Base-by-base conservation (phyloP, 2,797 vertebrate genomes). In the Lepidocolaptes lacrymiger region DNA sequence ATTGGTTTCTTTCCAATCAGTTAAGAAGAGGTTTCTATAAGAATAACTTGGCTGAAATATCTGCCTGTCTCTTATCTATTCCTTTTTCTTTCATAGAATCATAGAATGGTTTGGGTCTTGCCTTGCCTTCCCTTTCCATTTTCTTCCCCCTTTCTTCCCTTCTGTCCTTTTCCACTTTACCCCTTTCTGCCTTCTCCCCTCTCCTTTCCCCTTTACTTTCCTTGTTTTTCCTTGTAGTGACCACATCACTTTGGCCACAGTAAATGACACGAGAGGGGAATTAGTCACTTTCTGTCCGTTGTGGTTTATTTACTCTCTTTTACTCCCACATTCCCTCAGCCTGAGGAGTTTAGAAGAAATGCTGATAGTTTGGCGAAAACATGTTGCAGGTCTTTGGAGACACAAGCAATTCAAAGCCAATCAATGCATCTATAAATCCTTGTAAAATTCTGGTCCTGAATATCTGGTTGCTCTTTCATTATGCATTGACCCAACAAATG, bases 381-480 rank as follows among this genome's bases (percentile, higher is more conserved):
- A 0, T 46, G 28, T 24, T 62, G 66, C 69, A 91, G 43, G 82
- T 76, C 89, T 97, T 95, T 36, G 49, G 92, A 95, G 94, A 84
- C 62, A 81, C 36, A 63, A 88, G 66, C 5, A 56, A 86, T 86
- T 93, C 87, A 92, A 91, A 95, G 84, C 46, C 39, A 90, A 91
- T 95, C 79, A 91, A 39, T 86, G 91, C 26, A 5, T 73, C 92
- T 94, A 91, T 93, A 96, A 95, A 92, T 96, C 87, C 72, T 89
- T 69, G 72, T 95, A 89, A 91, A 91, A 91, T 59, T 83, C 82
- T 73, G 55, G 72, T 88, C 48, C 55, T 85, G 80, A 77, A 61
- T 93, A 95, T 49, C 66, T 71, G 86, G 84, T 82, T 94, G 73
- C 63, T 91, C 59, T 94, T 89, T 93, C 80, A 84, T 95, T 91